Base-by-base conservation (phyloP, 2,888 invertebrate species). In the Drosophila paranaensis region DNA sequence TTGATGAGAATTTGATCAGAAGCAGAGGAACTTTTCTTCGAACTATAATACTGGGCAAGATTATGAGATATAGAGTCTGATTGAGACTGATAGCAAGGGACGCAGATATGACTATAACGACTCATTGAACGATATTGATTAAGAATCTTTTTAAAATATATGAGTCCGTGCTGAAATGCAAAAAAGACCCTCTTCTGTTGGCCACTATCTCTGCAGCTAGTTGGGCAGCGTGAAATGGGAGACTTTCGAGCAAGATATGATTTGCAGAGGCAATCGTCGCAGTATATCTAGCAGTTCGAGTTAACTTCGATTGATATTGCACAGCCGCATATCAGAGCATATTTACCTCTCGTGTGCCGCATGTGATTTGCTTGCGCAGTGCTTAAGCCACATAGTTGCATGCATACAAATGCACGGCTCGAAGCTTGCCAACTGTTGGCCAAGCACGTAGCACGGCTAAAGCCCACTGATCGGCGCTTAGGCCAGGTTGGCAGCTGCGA, bases 391-490 rank as follows among this genome's bases (percentile, higher is more conserved):
- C 63, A 50, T 63, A 40, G 33, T 33, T 53, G 50, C 50, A 43
- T 53, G 50, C 40, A 61, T 40, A 39, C 45, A 27, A 25, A n/a
- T 54, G 46, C 27, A 30, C 40, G 30, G 20, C 39, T 51, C 40
- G 46, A 39, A 46, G 11, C 35, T 53, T 42, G 46, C 9, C 39
- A 60, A 71, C 57, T 16, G 56, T 27, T 20, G 53, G 35, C 27
- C 57, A 27, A 60, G 77, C 78, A 79, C 78, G 81, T 78, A 75
- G 30, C 48, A 16, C 6, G 60, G 57, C 40, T 60, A 48, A 72
- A 63, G 73, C 61, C 72, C 72, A 72, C 78, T 79, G 81, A 79
- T 79, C 78, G 62, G 70, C 64, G 72, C 66, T 64, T 56, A 37
- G 45, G 27, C 70, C 76, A 46, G 61, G 48, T 25, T 42, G 16